phyloP scores from a whole-genome alignment of 2,888 invertebrate species.

The Drosophila sordidula region DNA sequence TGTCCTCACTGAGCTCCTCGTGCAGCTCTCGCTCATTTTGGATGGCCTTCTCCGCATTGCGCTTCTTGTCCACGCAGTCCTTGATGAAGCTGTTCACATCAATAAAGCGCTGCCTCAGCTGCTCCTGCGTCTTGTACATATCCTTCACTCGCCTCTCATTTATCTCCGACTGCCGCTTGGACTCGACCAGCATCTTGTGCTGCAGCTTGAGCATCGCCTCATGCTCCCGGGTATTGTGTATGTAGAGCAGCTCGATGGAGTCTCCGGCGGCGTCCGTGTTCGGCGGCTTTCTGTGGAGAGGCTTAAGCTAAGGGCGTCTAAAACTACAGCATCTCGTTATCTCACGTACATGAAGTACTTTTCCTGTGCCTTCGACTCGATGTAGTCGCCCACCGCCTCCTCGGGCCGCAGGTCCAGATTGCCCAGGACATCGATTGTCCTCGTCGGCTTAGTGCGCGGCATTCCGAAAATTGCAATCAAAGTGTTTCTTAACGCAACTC shows the following conservation, averaged over 20 bases:
- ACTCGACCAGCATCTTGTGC: constrained; percentile 77
- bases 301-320: not conserved
- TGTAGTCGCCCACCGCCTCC: constrained; percentile 80
- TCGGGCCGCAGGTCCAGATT: constrained; percentile 83
- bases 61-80: constrained; percentile 83
- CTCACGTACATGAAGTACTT: constrained; percentile 75
- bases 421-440: constrained; percentile 82
- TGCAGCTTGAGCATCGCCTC: constrained; percentile 79
- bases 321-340: no score
- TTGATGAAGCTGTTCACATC: constrained; percentile 84
- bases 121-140: constrained; percentile 75
- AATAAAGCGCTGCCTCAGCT: constrained; percentile 82
- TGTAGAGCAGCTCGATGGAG: constrained; percentile 81
- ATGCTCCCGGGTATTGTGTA: constrained; percentile 83
- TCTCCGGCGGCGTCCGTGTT: constrained; percentile 82
- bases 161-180: constrained; percentile 69
- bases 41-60: constrained; percentile 78
- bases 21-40: constrained; percentile 71
- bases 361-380: constrained; percentile 81
- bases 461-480: constrained; percentile 54
- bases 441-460: constrained; percentile 83
- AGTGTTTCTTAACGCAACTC: constrained; percentile 1
- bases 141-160: constrained; percentile 76
- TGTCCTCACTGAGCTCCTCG: constrained; percentile 67
- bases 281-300: constrained; percentile 78